Percentiles rank a stretch among this genome's conserved stretches.
Evolutionary conservation across 2,888 invertebrate genomes (phyloP).

Genomic region (Sepioteuthis lessoniana): DNA sequence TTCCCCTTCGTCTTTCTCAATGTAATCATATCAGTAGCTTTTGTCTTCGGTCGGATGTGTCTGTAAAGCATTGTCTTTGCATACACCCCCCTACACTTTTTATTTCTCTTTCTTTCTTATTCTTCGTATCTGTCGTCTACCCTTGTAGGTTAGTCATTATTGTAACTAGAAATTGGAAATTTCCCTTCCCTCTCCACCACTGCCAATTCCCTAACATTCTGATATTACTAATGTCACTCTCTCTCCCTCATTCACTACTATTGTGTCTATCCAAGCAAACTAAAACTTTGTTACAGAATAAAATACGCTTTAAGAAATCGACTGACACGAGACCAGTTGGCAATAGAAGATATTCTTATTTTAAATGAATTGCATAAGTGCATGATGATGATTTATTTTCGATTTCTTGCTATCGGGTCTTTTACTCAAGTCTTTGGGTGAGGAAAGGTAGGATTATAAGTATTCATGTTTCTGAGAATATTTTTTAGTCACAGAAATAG

Average conservation of each 20-base stretch:
- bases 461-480: too few relatives aligned
- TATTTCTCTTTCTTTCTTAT: neutral
- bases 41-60: neutral
- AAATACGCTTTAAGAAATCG: neutral
- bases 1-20: neutral
- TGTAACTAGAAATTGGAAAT: neutral
- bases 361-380: too few relatives aligned
- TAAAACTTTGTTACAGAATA: neutral
- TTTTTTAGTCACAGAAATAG: too few relatives aligned
- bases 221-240: neutral
- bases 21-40: constrained; percentile 33
- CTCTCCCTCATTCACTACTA: neutral
- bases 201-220: neutral
- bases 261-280: neutral
- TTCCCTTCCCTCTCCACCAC: neutral
- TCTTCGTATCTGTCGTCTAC: neutral
- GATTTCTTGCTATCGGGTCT: too few relatives aligned
- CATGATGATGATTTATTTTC: too few relatives aligned
- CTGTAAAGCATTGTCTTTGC: neutral
- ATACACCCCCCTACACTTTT: neutral
- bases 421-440: too few relatives aligned
- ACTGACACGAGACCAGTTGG: too few relatives aligned
- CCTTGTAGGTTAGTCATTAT: neutral
- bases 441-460: too few relatives aligned
- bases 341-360: too few relatives aligned